Evolutionary conservation across 2,888 invertebrate genomes (phyloP).

Genomic region (Gastracanthus pulcherrimus): DNA sequence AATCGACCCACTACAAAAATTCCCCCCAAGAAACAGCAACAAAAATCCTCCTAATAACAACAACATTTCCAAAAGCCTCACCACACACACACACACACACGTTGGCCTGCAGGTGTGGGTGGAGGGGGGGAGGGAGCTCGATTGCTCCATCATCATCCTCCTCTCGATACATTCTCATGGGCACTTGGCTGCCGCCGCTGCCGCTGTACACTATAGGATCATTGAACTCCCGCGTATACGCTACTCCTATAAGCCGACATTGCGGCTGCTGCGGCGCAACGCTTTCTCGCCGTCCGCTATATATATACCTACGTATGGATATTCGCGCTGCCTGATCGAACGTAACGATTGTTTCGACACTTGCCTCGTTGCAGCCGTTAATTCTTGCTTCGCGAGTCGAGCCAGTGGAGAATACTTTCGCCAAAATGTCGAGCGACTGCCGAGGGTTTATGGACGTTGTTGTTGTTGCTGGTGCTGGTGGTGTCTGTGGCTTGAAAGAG

Average conservation of each 20-base stretch:
- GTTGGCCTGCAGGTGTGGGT: not conserved
- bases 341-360: constrained; percentile 52
- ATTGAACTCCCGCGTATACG: constrained; percentile 32
- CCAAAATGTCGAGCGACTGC: not conserved
- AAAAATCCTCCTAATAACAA: no score
- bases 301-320: not conserved
- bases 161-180: not conserved
- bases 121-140: no score
- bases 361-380: constrained; percentile 25
- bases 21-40: no score
- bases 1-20: no score
- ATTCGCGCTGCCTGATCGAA: constrained; percentile 17
- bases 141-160: not conserved
- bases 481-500: no score
- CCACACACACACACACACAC: no score
- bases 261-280: not conserved
- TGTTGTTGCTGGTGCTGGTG: no score
- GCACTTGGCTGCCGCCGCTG: not conserved
- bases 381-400: constrained; percentile 1
- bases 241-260: not conserved
- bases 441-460: not conserved
- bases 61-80: no score
- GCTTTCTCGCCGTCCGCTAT: not conserved
- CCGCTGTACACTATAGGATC: not conserved
- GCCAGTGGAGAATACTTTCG: not conserved